phyloP scores from a whole-genome alignment of 2,113 vertebrate species.

The Brachirus orientalis region DNA sequence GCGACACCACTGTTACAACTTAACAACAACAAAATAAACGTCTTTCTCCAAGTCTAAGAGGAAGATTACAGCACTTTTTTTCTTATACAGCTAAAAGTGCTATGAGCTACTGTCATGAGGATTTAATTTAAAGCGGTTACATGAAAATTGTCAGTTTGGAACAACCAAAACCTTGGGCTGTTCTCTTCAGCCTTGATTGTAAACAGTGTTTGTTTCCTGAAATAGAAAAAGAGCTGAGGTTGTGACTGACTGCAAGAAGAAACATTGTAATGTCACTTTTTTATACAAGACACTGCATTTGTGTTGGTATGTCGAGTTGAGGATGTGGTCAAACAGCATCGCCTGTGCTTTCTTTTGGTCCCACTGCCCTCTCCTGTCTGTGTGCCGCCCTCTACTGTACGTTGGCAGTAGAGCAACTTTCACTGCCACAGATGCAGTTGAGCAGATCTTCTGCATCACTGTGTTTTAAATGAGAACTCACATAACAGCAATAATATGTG shows the following conservation, averaged over 20 bases:
- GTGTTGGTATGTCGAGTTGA: conserved; percentile 29
- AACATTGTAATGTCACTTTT: conserved; percentile 42
- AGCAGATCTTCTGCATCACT: conserved; percentile 61
- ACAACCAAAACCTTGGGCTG: conserved; percentile 71
- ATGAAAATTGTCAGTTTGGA: conserved; percentile 34
- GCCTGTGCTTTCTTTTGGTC: conserved; percentile 31
- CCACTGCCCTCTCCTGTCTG: conserved; percentile 49
- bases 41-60: conserved; percentile 17
- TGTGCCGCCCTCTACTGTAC: conserved; percentile 45
- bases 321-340: conserved; percentile 20
- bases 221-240: conserved; percentile 34
- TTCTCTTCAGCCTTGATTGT: conserved; percentile 75
- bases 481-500: conserved; percentile 80
- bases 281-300: conserved; percentile 38
- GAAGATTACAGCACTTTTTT: conserved; percentile 57
- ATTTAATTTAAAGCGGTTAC: conserved; percentile 28
- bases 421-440: conserved; percentile 61
- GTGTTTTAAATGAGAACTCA: conserved; percentile 57
- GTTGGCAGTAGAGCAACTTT: conserved; percentile 34
- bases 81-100: conserved; percentile 51
- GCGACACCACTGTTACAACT: conserved; percentile 23
- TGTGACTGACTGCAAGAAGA: conserved; percentile 42
- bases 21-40: neutral
- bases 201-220: conserved; percentile 67
- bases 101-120: conserved; percentile 35